phyloP scores from a whole-genome alignment of 2,888 invertebrate species.

The Drosophila melanocephala region DNA sequence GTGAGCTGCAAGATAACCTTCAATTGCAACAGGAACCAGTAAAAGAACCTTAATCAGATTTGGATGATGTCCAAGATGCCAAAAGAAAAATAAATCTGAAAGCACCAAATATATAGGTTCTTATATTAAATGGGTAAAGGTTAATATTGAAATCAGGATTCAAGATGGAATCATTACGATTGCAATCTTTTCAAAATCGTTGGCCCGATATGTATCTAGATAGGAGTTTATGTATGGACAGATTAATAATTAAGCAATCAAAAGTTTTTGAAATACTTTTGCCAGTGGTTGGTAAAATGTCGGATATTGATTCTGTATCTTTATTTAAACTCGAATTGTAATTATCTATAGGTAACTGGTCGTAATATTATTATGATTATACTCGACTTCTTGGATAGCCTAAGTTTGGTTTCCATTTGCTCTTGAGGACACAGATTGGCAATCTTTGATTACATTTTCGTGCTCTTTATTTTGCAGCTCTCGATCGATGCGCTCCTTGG shows the following conservation, averaged over 20 bases:
- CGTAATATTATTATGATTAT: neutral
- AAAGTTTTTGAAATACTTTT: neutral
- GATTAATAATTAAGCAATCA: neutral
- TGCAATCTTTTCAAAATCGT: neutral
- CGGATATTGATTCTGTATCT: neutral
- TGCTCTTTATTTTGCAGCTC: conserved; percentile 86
- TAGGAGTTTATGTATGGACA: neutral
- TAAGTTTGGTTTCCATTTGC: conserved; percentile 2
- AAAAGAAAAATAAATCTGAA: neutral
- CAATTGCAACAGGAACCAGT: neutral
- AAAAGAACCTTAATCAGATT: neutral
- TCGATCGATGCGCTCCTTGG: conserved; percentile 94
- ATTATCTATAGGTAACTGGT: neutral
- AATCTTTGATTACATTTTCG: neutral
- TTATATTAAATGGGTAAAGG: neutral
- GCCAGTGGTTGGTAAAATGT: neutral
- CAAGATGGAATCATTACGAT: neutral
- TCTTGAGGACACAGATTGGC: neutral
- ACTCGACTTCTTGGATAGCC: neutral
- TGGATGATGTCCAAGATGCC: neutral
- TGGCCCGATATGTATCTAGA: neutral
- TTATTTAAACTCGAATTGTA: neutral
- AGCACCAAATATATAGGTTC: neutral
- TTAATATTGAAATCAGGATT: neutral
- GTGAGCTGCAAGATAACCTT: neutral